Percentiles rank a stretch among this genome's conserved stretches.
phyloP scores from a whole-genome alignment of 2,797 vertebrate species.

The Catharus ustulatus region DNA sequence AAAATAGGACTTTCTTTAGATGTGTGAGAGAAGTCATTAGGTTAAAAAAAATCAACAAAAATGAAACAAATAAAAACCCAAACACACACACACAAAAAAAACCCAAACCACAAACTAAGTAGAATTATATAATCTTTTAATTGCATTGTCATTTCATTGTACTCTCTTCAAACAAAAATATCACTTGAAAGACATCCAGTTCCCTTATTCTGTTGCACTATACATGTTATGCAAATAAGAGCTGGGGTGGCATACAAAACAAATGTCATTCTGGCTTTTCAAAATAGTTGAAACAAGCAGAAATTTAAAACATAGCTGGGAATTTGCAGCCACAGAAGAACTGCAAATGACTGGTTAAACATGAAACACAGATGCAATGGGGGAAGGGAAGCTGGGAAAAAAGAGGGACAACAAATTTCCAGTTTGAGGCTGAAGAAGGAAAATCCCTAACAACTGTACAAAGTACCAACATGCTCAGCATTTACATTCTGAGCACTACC shows the following conservation, averaged over 20 bases:
- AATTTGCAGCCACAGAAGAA: slow-evolving; percentile 33
- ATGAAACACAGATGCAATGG: not conserved
- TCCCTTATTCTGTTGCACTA: slow-evolving; percentile 30
- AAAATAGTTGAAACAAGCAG: not conserved
- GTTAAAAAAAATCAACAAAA: not conserved
- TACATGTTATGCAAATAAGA: slow-evolving; percentile 38
- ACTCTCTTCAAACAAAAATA: slow-evolving; percentile 59
- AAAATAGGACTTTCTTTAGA: not conserved
- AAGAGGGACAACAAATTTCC: slow-evolving; percentile 41
- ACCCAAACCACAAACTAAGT: not conserved
- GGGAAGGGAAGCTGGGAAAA: not conserved
- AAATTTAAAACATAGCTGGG: slow-evolving; percentile 1
- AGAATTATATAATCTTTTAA: slow-evolving; percentile 63
- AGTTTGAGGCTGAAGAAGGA: slow-evolving; percentile 56
- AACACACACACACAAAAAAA: not conserved
- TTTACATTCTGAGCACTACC: slow-evolving; percentile 46
- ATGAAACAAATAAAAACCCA: not conserved
- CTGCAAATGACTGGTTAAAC: not conserved
- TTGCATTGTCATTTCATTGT: slow-evolving; percentile 70
- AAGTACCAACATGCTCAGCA: slow-evolving; percentile 26
- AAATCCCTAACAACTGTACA: slow-evolving; percentile 13
- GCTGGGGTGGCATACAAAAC: slow-evolving; percentile 13
- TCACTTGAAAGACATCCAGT: slow-evolving; percentile 40
- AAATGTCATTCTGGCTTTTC: slow-evolving; percentile 35
- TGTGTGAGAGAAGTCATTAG: not conserved